Conservation (phyloP, 2,888 invertebrate genomes). For the Salticus scenicus region DNA sequence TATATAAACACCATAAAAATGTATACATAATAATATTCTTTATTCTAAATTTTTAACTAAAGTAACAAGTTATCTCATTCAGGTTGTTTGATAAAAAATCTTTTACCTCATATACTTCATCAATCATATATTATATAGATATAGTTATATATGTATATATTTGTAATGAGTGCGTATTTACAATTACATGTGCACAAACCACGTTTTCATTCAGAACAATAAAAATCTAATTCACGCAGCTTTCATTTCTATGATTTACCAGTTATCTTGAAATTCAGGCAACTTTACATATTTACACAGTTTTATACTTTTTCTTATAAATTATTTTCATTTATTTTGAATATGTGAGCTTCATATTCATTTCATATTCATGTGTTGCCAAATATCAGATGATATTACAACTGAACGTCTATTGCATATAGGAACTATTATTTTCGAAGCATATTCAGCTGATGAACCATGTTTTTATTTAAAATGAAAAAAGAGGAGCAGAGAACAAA, state of each 20-base stretch:
- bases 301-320: not conserved
- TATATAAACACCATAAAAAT: too few species aligned
- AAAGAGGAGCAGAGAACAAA: too few species aligned
- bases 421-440: too few species aligned
- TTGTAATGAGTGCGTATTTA: constrained; percentile 56
- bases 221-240: constrained; percentile 31
- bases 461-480: too few species aligned
- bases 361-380: not conserved
- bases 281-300: not conserved
- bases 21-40: not conserved
- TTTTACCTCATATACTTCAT: not conserved
- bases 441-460: too few species aligned
- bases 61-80: not conserved
- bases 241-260: not conserved
- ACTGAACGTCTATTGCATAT: too few species aligned
- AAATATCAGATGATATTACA: not conserved
- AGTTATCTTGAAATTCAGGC: not conserved
- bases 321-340: too few species aligned
- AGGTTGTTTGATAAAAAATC: not conserved
- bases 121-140: constrained; percentile 8
- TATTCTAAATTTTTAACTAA: constrained; percentile 12
- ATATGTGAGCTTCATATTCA: not conserved
- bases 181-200: constrained; percentile 51
- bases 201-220: constrained; percentile 21
- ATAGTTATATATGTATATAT: constrained; percentile 28